Evolutionary conservation across 2,797 vertebrate species (phyloP), one percentile per base, ranked within the genome.

Genomic region (Heteromormyrus szaboi): DNA sequence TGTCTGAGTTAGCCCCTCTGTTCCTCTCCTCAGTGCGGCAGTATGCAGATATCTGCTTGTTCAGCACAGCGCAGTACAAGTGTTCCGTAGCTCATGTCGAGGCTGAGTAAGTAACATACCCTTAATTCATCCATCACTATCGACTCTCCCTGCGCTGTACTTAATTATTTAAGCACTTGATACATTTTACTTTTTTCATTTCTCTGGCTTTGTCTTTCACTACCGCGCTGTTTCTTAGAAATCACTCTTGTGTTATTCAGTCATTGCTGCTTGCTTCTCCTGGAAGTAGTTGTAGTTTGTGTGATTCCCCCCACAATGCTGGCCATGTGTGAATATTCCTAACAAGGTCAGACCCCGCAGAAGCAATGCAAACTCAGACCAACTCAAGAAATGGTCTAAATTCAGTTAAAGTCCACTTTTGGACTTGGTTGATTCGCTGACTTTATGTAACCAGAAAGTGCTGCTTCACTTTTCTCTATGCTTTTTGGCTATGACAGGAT

Each of bases 41-140:
- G 90, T 97, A 95, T 19, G 97, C 97, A 0, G 97, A 98, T 93
- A 97, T 97, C 94, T 98, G 97, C 93, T 94, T 97, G 89, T 97
- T 97, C 94, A 97, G 96, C 94, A 96, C 95, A 0, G 97, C 97
- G 25, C 97, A 97, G 94, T 97, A 97, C 92, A 97, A 97, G 93
- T 97, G 97, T 90, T 94, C 96, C 0, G 96, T 97, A 81, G 96
- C 97, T 72, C 95, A 95, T 90, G 90, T 94, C 0, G 97, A 97
- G 90, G 95, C 95, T 76, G 97, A 97, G 97, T 97, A 92, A 97
- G 97, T 97, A 93, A 9, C 51, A 25, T 2, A 53, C 12, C 51
- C 41, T 7, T 72, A 37, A 72, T 72, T 37, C 29, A 72, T 72
- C 65, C 29, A 37, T 72, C 29, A 72, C 41, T 46, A 17, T 86